Base-by-base conservation (phyloP, 2,888 invertebrate genomes). In the Drosophila dives region DNA sequence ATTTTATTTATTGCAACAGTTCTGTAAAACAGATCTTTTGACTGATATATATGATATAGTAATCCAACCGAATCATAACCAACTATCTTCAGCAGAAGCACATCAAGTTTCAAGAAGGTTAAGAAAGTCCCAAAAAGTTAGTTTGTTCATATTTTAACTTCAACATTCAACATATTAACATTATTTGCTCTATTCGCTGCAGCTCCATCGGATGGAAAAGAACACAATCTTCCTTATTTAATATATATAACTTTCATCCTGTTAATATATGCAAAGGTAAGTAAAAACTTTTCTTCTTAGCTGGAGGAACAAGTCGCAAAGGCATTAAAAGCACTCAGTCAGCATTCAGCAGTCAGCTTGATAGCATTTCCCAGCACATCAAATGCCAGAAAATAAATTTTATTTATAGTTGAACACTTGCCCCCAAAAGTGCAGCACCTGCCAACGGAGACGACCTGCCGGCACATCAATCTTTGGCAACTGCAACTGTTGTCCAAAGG, bases 401-500 rank as follows among this genome's bases (percentile, higher is more conserved):
- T 64, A 68, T 75, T 80, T 68, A 59, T 70, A 70, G 62, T 63
- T 63, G 48, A 58, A 59, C 32, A 65, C 59, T 60, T 65, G 32
- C 40, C 20, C 55, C 36, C 45, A 53, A 61, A 64, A 45, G 4
- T 23, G 15, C 45, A 15, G 61, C 50, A 69, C 61, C 76, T 76
- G 76, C 48, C 76, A 64, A 48, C 51, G 33, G 64, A 69, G 50
- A 48, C 55, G 58, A 76, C 56, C 62, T 76, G 77, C 20, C 76
- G 65, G 62, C 63, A 48, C 80, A 77, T 80, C 70, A 69, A 63
- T 76, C 81, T 56, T 26, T 36, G 54, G 32, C 56, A 42, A 26
- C 45, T 45, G 45, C 12, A 23, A 45, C 51, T 34, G 51, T 15
- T 38, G 17, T n/a, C 50, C 58, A 58, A 68, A 64, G 33, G 65